Evolutionary conservation across 2,113 vertebrate genomes (phyloP), one percentile per base, ranked within the genome.

Genomic region (Takifugu flavidus): DNA sequence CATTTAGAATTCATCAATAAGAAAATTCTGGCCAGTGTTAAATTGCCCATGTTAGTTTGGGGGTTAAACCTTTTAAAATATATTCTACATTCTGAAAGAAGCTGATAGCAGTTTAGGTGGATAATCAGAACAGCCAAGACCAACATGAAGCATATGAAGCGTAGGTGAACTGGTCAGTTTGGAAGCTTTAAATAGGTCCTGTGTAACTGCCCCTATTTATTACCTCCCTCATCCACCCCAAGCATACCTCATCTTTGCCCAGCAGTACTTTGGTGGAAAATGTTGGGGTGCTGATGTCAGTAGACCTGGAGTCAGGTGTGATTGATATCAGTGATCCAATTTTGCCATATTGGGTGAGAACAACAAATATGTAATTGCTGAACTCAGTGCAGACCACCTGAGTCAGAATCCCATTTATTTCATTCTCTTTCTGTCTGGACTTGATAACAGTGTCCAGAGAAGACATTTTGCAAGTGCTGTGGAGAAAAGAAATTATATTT

Each of bases 341-440:
- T 89, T 98, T 98, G 13, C 96, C 94, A 0, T 94, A 95, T 88
- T 99, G 96, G 0, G 95, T 98, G 62, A 98, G 91, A 5, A 98
- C 91, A 49, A 99, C 86, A 13, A 99, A 91, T 60, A 98, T 88
- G 44, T 95, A 93, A 86, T 95, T 95, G 76, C 91, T 94, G 80
- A 99, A 99, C 4, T 93, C 92, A 0, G 95, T 94, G 87, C 96
- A 99, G 51, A 98, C 90, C 72, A 98, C 95, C 80, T 98, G 91
- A 0, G 96, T 99, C 1, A 87, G 85, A 61, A 93, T 86, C 0
- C 95, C 96, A 3, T 89, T 89, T 15, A 99, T 86, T 52, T 90
- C 82, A 68, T 90, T 92, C 45, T 91, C 81, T 0, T 81, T 84
- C 87, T 95, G 94, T 74, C 74, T 95, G 0, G 95, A 95, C 4